Conservation (phyloP, 1,140 invertebrate genomes). For the Calliopsis andreniformis region DNA sequence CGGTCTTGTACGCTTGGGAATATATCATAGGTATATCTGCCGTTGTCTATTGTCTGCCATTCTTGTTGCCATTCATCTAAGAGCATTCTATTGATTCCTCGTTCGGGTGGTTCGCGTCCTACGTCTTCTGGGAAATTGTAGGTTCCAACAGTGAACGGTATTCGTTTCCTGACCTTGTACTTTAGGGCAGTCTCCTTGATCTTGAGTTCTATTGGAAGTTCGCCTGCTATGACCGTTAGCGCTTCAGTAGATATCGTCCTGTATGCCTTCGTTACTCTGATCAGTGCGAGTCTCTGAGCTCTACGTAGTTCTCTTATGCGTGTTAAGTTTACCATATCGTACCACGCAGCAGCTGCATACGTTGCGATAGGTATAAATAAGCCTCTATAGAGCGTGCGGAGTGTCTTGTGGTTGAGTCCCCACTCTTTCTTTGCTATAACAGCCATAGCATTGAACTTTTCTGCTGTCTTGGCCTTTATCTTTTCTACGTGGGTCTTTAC, state of each 20-base stretch:
- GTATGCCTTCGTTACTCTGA: conserved; percentile 61
- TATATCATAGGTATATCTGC: too few relatives aligned
- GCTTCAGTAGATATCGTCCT: not conserved
- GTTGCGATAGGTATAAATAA: conserved; percentile 36
- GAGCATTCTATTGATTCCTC: too few relatives aligned
- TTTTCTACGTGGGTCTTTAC: not conserved
- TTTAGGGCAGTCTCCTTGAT: not conserved
- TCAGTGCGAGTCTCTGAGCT: conserved; percentile 51
- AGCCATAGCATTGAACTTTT: conserved; percentile 19
- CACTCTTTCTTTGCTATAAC: conserved; percentile 43
- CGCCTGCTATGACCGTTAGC: not conserved
- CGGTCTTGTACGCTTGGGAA: too few relatives aligned
- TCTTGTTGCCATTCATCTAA: too few relatives aligned
- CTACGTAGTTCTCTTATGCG: conserved; percentile 31
- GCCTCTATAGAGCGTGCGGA: conserved; percentile 38
- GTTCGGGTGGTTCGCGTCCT: too few relatives aligned
- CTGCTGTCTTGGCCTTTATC: not conserved
- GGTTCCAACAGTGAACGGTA: not conserved
- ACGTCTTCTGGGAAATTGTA: not conserved
- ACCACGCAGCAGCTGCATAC: conserved; percentile 54
- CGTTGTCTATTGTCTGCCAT: too few relatives aligned
- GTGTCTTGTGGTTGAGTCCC: conserved; percentile 38
- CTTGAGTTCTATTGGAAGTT: not conserved
- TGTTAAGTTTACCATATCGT: not conserved
- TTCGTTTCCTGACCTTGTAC: not conserved